Conservation (phyloP, 2,888 invertebrate species). For the Diarsia dahlii region DNA sequence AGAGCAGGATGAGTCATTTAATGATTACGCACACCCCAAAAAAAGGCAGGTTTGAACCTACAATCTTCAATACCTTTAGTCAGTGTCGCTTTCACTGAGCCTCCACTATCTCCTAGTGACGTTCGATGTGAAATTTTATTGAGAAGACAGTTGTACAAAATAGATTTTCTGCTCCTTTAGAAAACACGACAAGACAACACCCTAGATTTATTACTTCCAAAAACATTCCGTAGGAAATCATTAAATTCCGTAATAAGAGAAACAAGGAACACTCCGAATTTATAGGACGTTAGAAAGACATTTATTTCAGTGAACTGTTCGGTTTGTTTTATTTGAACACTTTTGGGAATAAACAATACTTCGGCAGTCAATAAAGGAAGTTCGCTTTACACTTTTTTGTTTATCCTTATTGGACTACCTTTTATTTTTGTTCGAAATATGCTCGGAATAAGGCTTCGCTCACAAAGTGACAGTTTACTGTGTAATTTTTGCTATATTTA, state of each 20-base stretch:
- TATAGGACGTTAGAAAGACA: constrained; percentile 36
- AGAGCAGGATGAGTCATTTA: no score
- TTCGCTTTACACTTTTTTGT: constrained; percentile 30
- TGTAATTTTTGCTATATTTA: not conserved
- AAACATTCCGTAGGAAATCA: constrained; percentile 44
- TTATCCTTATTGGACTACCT: constrained; percentile 5
- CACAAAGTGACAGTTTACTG: not conserved
- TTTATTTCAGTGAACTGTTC: constrained; percentile 51
- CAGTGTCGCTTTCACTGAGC: no score
- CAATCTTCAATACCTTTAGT: no score
- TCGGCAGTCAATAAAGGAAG: constrained; percentile 58
- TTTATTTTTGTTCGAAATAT: constrained; percentile 53
- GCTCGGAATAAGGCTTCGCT: not conserved
- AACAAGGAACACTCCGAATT: constrained; percentile 26
- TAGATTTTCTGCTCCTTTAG: not conserved
- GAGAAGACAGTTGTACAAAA: not conserved
- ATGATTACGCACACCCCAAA: no score
- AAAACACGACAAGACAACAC: not conserved
- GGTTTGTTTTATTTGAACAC: constrained; percentile 54
- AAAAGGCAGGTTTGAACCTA: no score
- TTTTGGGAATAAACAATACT: constrained; percentile 59
- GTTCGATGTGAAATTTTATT: not conserved
- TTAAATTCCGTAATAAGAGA: constrained; percentile 36
- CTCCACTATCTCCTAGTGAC: no score
- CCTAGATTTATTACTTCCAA: constrained; percentile 25